phyloP scores from a whole-genome alignment of 2,888 invertebrate species.

The Latheticus oryzae region DNA sequence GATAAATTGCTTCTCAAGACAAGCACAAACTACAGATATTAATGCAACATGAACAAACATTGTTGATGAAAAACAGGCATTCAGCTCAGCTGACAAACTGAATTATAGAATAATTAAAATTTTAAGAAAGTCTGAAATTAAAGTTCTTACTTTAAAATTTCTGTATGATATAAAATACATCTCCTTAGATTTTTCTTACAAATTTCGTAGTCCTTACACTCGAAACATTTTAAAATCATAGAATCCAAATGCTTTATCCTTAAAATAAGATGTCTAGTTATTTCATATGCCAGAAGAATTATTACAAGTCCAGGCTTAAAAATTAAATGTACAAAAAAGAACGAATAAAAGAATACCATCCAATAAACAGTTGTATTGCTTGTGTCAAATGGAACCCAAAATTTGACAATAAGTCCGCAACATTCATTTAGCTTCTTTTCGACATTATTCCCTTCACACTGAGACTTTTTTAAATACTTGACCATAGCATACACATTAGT shows the following conservation, averaged over 20 bases:
- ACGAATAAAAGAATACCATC: neutral
- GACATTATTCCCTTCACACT: conserved; percentile 12
- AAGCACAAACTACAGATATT: conserved; percentile 25
- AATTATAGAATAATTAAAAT: neutral
- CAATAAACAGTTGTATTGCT: conserved; percentile 14
- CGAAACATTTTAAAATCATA: conserved; percentile 30
- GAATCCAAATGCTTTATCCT: conserved; percentile 31
- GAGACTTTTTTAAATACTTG: neutral
- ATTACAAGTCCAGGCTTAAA: too few relatives aligned
- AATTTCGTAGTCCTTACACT: conserved; percentile 4
- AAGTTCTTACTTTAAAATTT: conserved; percentile 21
- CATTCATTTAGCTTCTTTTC: conserved; percentile 8
- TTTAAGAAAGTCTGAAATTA: neutral
- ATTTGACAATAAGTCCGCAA: conserved; percentile 21
- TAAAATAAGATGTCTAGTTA: conserved; percentile 30
- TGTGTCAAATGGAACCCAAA: conserved; percentile 22
- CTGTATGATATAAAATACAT: conserved; percentile 25
- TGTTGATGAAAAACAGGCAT: conserved; percentile 16
- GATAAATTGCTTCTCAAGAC: conserved; percentile 33
- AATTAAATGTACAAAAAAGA: conserved; percentile 3
- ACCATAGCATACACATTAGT: conserved; percentile 2
- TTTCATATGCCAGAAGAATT: too few relatives aligned
- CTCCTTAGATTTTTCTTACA: neutral
- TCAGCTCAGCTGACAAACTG: conserved; percentile 19
- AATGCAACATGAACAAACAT: conserved; percentile 32